These are phyloP conservation scores for Acrocephalus scirpaceus DNA, from an alignment of 2,797 vertebrate species.

Conservation along the genomic window DNA sequence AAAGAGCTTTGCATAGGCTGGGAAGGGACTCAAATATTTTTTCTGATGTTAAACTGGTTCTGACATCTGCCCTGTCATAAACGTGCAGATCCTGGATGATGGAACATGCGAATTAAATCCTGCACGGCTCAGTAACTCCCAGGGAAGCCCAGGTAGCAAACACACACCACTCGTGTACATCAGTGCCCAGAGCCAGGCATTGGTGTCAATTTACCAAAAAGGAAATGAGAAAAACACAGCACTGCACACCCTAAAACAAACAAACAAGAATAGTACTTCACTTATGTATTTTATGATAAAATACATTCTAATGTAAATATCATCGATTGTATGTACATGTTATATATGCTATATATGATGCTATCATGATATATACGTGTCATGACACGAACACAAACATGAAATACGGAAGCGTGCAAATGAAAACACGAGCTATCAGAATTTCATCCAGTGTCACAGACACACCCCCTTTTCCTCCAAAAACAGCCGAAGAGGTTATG, in stretches of 20 bases:
- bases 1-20: background rate
- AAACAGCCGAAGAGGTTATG: background rate
- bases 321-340: background rate
- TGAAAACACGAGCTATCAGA: background rate
- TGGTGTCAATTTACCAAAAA: background rate
- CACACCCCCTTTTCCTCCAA: background rate
- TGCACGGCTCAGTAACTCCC: background rate
- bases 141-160: background rate
- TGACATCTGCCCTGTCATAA: background rate
- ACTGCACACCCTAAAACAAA: background rate
- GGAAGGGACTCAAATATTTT: background rate
- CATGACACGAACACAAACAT: background rate
- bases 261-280: accelerated
- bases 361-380: too few relatives aligned
- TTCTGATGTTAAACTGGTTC: background rate
- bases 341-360: background rate
- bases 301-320: background rate
- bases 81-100: background rate
- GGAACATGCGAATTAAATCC: background rate
- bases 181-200: background rate
- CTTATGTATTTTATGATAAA: accelerated
- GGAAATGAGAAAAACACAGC: background rate
- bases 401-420: background rate
- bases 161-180: accelerated
- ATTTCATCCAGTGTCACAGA: background rate